Evolutionary conservation across 1,140 invertebrate species (phyloP).

Genomic region (Hestina assimilis): DNA sequence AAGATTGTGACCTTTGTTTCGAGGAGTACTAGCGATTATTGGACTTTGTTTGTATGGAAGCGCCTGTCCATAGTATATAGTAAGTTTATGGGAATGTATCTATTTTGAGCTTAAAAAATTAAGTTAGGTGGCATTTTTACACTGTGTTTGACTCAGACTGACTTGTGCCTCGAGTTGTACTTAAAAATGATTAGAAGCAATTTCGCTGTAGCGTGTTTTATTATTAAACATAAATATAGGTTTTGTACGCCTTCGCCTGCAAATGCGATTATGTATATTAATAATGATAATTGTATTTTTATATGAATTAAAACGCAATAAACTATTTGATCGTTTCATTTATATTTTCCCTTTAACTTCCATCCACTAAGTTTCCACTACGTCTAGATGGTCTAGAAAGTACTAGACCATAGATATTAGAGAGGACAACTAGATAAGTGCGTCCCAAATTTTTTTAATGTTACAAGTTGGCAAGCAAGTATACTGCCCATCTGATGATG

Average conservation of each 20-base stretch:
- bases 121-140: conserved; percentile 22
- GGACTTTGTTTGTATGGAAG: too few species aligned
- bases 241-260: conserved; percentile 56
- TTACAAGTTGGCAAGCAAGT: too few species aligned
- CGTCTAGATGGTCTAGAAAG: too few species aligned
- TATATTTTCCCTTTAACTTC: too few species aligned
- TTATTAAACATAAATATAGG: conserved; percentile 39
- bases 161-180: conserved; percentile 55
- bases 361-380: too few species aligned
- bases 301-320: conserved; percentile 71
- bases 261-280: conserved; percentile 69
- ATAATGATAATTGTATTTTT: conserved; percentile 73
- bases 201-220: conserved; percentile 47
- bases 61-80: too few species aligned
- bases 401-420: too few species aligned
- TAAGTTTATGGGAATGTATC: background rate
- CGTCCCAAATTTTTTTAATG: too few species aligned
- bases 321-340: conserved; percentile 41
- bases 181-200: conserved; percentile 51
- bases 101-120: background rate
- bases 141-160: conserved; percentile 39
- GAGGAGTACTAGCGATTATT: too few species aligned
- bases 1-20: too few species aligned
- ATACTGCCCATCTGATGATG: too few species aligned
- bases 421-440: too few species aligned